These are phyloP conservation scores for Lepidurus couesii DNA, from an alignment of 1,140 invertebrate species.

Conservation along the genomic window DNA sequence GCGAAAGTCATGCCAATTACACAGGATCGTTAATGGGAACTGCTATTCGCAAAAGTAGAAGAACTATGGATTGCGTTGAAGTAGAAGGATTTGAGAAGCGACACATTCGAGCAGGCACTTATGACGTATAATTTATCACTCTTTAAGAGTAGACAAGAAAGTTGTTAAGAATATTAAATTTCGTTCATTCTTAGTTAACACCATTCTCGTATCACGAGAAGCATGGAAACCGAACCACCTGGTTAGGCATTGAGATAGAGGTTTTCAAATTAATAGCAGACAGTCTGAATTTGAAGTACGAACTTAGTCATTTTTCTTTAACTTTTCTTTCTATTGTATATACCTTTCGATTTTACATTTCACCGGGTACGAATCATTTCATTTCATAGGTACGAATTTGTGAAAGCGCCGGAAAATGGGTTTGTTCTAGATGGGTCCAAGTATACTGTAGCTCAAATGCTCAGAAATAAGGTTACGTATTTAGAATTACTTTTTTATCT, in stretches of 20 bases:
- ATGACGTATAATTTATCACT: background rate
- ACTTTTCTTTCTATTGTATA: background rate
- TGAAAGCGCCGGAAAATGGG: background rate
- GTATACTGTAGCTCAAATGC: background rate
- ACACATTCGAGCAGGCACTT: background rate
- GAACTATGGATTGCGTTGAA: background rate
- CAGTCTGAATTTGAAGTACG: background rate
- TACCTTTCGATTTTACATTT: background rate
- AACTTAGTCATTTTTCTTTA: background rate
- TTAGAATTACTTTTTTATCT: too few relatives aligned
- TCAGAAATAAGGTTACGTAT: too few relatives aligned
- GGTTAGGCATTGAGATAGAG: background rate
- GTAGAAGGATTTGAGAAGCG: background rate
- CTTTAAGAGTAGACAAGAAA: background rate
- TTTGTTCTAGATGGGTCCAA: background rate
- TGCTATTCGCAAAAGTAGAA: background rate
- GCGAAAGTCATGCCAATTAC: background rate
- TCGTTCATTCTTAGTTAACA: background rate
- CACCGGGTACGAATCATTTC: too few relatives aligned
- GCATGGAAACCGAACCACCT: background rate
- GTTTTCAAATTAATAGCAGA: background rate
- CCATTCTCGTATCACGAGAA: background rate
- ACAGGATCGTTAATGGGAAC: background rate
- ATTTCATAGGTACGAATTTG: constrained; percentile 4
- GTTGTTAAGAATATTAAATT: too few relatives aligned